Evolutionary conservation across 2,888 invertebrate genomes (phyloP).

Genomic region (Fabriciana adippe): DNA sequence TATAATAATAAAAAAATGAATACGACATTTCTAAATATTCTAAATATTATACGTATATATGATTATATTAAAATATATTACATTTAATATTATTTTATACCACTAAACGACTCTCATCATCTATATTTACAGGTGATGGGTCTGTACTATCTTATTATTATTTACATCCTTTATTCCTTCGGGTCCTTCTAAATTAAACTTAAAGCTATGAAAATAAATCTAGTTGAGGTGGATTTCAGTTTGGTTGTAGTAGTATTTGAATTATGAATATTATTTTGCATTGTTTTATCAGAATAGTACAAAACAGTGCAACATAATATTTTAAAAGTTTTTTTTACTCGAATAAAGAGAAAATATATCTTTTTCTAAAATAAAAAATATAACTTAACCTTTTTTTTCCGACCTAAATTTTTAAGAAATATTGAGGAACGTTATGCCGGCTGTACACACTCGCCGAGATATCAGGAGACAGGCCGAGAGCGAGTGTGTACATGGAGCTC

Average conservation of each 20-base stretch:
- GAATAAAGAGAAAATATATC: background rate
- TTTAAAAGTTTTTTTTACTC: background rate
- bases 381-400: background rate
- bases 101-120: conserved; percentile 16
- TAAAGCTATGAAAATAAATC: conserved; percentile 23
- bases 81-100: too few relatives aligned
- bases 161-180: background rate
- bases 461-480: too few relatives aligned
- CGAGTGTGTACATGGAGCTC: too few relatives aligned
- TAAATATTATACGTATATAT: too few relatives aligned
- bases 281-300: conserved; percentile 4
- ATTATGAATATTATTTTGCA: conserved; percentile 36
- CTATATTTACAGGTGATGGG: conserved; percentile 24
- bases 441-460: too few relatives aligned
- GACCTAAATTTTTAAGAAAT: background rate
- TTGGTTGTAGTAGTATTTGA: conserved; percentile 74
- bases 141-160: background rate
- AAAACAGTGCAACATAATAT: conserved; percentile 33
- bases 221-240: conserved; percentile 70
- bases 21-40: too few relatives aligned
- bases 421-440: too few relatives aligned
- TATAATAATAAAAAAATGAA: too few relatives aligned
- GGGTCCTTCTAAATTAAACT: conserved; percentile 1
- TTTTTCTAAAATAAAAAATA: conserved; percentile 1
- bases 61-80: too few relatives aligned